Percentiles rank a stretch among this genome's conserved stretches.
phyloP scores from a whole-genome alignment of 2,888 invertebrate genomes.

The Melinopterus prodromus region DNA sequence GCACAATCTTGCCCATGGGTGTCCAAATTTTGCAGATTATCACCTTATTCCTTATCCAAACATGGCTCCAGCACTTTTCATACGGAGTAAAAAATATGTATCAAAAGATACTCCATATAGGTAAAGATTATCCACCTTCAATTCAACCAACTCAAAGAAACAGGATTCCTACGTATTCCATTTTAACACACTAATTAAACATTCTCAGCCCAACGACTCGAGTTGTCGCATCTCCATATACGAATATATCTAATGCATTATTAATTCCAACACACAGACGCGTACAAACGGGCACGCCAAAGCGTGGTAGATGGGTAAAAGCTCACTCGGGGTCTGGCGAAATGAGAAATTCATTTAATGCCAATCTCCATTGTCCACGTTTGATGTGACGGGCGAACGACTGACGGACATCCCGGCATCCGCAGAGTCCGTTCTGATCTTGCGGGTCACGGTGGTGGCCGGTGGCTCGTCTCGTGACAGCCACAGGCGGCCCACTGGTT shows the following conservation, averaged over 20 bases:
- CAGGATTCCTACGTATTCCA: background rate
- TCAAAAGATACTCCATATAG: too few species aligned
- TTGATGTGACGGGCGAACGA: constrained; percentile 14
- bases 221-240: background rate
- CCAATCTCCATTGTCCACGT: constrained; percentile 22
- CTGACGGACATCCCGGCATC: constrained; percentile 27
- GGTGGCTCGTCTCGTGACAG: constrained; percentile 43
- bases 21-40: too few species aligned
- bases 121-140: too few species aligned
- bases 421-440: constrained; percentile 25
- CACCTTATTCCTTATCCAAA: too few species aligned
- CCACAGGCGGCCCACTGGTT: constrained; percentile 40
- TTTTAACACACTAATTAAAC: background rate
- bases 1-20: too few species aligned
- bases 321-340: background rate
- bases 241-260: background rate
- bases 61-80: too few species aligned
- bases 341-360: constrained; percentile 22
- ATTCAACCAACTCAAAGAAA: too few species aligned
- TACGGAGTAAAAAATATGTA: too few species aligned
- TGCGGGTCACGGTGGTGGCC: constrained; percentile 39
- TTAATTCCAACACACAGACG: background rate
- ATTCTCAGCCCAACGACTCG: background rate
- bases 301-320: constrained; percentile 8
- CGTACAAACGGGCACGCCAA: background rate